Conservation (phyloP, 2,888 invertebrate genomes). For the Ectropis crepuscularia region DNA sequence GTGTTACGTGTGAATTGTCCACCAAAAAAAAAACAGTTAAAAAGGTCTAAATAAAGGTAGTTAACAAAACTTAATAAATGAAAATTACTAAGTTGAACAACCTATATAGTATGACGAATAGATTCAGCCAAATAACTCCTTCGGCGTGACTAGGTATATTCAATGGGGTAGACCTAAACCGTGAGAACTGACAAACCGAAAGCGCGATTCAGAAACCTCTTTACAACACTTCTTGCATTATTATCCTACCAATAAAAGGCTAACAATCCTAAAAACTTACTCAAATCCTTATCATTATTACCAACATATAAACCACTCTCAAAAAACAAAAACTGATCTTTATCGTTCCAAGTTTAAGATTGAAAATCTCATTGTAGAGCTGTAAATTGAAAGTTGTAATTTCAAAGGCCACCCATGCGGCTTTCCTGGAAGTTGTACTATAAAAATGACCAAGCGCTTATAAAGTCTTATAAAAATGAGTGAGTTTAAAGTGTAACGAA, state of each 20-base stretch:
- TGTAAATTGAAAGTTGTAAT: constrained; percentile 15
- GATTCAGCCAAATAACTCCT: too few species aligned
- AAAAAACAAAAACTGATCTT: constrained; percentile 40
- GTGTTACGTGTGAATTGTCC: too few species aligned
- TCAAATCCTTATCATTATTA: constrained; percentile 29
- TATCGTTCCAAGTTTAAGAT: not conserved
- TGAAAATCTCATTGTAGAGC: not conserved
- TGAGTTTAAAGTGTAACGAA: constrained; percentile 44
- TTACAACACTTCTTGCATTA: constrained; percentile 41
- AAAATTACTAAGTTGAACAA: too few species aligned
- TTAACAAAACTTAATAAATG: too few species aligned
- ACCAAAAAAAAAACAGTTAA: too few species aligned
- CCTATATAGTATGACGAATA: too few species aligned
- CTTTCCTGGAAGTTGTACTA: constrained; percentile 62
- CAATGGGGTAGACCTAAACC: not conserved
- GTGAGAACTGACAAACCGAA: constrained; percentile 14
- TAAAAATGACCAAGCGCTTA: constrained; percentile 60
- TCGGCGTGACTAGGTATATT: too few species aligned
- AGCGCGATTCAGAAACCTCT: constrained; percentile 8
- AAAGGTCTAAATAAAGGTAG: too few species aligned
- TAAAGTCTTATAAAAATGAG: constrained; percentile 63
- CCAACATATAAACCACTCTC: constrained; percentile 30
- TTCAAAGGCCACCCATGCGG: constrained; percentile 67
- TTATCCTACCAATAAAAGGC: constrained; percentile 63
- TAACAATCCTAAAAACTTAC: constrained; percentile 51